Percentiles rank a stretch among this genome's conserved stretches.
Evolutionary conservation across 2,888 invertebrate genomes (phyloP).

Genomic region (Scaptomyza parva): DNA sequence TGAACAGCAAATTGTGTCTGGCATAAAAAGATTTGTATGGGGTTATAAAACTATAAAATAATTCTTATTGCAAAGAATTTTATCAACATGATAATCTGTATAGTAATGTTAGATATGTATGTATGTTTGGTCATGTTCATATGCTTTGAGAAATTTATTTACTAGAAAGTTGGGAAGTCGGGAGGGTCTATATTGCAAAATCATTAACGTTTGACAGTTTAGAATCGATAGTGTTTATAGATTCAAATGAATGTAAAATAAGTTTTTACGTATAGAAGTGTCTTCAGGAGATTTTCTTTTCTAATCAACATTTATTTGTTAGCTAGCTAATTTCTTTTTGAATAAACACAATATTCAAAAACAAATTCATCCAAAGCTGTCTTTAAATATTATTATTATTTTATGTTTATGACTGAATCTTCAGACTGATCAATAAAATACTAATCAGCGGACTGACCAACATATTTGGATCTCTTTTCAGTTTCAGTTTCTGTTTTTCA

Average conservation of each 20-base stretch:
- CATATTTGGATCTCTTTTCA: constrained; percentile 24
- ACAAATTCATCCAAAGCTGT: neutral
- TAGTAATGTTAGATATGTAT: neutral
- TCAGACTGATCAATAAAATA: constrained; percentile 26
- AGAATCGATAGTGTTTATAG: neutral
- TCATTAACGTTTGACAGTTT: too few relatives aligned
- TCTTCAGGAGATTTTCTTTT: too few relatives aligned
- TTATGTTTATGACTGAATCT: constrained; percentile 3
- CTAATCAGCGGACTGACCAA: constrained; percentile 37
- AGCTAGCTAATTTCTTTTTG: neutral
- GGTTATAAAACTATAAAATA: constrained; percentile 13
- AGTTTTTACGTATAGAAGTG: too few relatives aligned
- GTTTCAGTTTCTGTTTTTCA: neutral
- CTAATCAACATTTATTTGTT: neutral
- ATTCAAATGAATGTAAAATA: too few relatives aligned
- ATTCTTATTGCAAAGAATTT: constrained; percentile 29
- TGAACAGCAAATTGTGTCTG: neutral
- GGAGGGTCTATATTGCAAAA: too few relatives aligned
- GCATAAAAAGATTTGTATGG: constrained; percentile 27
- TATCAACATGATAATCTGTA: constrained; percentile 30
- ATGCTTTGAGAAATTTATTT: neutral
- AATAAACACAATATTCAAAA: neutral
- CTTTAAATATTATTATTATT: neutral
- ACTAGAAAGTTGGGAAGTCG: too few relatives aligned
- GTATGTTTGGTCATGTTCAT: too few relatives aligned